phyloP scores from a whole-genome alignment of 1,140 invertebrate species.

The Zaprionus taronus region DNA sequence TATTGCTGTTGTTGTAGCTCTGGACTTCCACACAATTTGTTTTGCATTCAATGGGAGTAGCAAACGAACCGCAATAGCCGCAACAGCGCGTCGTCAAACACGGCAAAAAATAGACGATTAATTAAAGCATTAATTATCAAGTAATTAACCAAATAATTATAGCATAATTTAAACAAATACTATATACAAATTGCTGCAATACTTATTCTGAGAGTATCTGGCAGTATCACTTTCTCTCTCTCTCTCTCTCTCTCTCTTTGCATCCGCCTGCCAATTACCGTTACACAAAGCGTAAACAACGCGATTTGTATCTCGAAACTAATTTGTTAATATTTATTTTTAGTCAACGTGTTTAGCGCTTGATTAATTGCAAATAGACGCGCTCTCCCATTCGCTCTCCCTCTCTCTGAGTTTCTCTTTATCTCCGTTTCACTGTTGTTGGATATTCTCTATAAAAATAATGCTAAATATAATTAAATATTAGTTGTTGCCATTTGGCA shows the following conservation, averaged over 20 bases:
- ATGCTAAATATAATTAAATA: constrained; percentile 55
- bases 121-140: background rate
- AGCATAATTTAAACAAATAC: background rate
- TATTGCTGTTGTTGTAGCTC: constrained; percentile 8
- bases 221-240: background rate
- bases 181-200: background rate
- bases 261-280: background rate
- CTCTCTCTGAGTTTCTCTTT: constrained; percentile 1
- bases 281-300: constrained; percentile 8
- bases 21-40: constrained; percentile 16
- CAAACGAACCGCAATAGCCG: background rate
- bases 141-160: background rate
- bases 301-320: constrained; percentile 50
- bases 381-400: constrained; percentile 6
- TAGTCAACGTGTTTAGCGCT: constrained; percentile 62
- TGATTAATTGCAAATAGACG: constrained; percentile 64
- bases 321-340: constrained; percentile 81
- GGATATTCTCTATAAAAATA: constrained; percentile 47
- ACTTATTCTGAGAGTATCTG: background rate
- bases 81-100: background rate
- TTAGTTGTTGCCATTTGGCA: constrained; percentile 76
- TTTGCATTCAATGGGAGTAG: constrained; percentile 24
- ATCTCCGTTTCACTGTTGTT: background rate
- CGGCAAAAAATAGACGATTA: background rate
- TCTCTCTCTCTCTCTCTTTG: background rate